Percentiles rank a stretch among this genome's conserved stretches.
Conservation (phyloP, 2,888 invertebrate species). For the Philereme transversata region DNA sequence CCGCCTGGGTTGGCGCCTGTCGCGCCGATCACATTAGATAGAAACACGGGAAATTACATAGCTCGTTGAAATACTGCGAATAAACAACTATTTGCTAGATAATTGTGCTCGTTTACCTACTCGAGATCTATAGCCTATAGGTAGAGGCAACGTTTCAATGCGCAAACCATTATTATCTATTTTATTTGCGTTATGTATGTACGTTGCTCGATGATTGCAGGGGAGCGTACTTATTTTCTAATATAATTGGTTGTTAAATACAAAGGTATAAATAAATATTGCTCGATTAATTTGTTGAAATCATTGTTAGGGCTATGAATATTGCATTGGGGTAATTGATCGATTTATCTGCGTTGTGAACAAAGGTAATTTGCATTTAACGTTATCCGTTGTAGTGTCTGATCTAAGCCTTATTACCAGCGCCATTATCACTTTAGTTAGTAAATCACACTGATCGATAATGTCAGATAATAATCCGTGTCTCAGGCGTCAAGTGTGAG, state of each 20-base stretch:
- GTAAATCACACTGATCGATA: slow-evolving; percentile 71
- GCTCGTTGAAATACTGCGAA: slow-evolving; percentile 68
- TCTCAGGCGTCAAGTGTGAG: slow-evolving; percentile 65
- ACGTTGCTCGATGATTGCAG: slow-evolving; percentile 6
- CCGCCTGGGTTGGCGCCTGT: slow-evolving; percentile 73
- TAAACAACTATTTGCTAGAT: slow-evolving; percentile 71
- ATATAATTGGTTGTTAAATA: slow-evolving; percentile 13
- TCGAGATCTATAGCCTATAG: slow-evolving; percentile 47
- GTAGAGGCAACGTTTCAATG: slow-evolving; percentile 48
- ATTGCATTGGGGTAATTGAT: slow-evolving; percentile 41
- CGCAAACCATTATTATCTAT: slow-evolving; percentile 24
- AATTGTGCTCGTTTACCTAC: slow-evolving; percentile 70
- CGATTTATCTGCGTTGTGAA: slow-evolving; percentile 46
- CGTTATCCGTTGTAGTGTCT: slow-evolving; percentile 44
- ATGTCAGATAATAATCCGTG: slow-evolving; percentile 69
- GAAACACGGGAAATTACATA: slow-evolving; percentile 75
- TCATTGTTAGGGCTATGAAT: slow-evolving; percentile 26
- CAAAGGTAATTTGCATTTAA: slow-evolving; percentile 59
- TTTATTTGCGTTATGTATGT: slow-evolving; percentile 16
- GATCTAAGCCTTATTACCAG: slow-evolving; percentile 56
- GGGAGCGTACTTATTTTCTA: slow-evolving; percentile 2
- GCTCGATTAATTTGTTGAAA: slow-evolving; percentile 29
- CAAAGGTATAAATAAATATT: slow-evolving; percentile 12
- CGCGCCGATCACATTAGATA: slow-evolving; percentile 74
- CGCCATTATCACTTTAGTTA: slow-evolving; percentile 73